Evolutionary conservation across 2,888 invertebrate genomes (phyloP), one percentile per base, ranked within the genome.

Genomic region (Amphipyra tragopoginis): DNA sequence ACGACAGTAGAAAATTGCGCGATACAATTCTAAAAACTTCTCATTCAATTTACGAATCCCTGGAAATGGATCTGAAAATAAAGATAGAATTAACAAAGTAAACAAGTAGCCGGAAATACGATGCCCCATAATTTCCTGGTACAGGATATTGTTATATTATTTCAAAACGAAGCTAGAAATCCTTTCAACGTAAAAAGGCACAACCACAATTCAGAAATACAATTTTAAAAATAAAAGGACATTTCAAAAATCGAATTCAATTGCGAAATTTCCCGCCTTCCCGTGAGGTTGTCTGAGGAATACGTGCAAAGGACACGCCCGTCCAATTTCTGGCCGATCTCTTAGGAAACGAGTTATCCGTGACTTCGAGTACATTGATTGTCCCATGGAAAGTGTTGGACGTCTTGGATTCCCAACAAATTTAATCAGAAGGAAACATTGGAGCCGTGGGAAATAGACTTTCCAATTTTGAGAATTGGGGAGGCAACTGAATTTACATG

Each of bases 381-480:
- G 69, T 78, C 73, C 76, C 69, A 58, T 72, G 48, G 64, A 64
- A 69, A 78, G 63, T 63, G 61, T 40, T 21, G 51, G 57, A 53
- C 42, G 48, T 61, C 47, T 65, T 64, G 54, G 51, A 53, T 15
- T 45, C 60, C 36, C 60, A 50, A 53, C 60, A 66, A 77, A 75
- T 72, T 65, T 66, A 69, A 70, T 79, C 79, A 66, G 63, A 56
- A 61, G 57, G 66, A 72, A 62, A 70, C 61, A 75, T 65, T 67
- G 65, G 57, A 63, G 54, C 49, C 64, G 9, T 40, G 70, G 77
- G 70, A 64, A 70, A 79, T 67, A 59, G 56, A 49, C 26, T 65
- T 54, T 55, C 15, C 55, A 59, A 67, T 72, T 65, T 62, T 11
- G 14, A 49, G 52, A 49, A 52, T 47, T 40, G 59, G 43, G n/a